Base-by-base conservation (phyloP, 2,888 invertebrate species). In the Agrotis clavis region DNA sequence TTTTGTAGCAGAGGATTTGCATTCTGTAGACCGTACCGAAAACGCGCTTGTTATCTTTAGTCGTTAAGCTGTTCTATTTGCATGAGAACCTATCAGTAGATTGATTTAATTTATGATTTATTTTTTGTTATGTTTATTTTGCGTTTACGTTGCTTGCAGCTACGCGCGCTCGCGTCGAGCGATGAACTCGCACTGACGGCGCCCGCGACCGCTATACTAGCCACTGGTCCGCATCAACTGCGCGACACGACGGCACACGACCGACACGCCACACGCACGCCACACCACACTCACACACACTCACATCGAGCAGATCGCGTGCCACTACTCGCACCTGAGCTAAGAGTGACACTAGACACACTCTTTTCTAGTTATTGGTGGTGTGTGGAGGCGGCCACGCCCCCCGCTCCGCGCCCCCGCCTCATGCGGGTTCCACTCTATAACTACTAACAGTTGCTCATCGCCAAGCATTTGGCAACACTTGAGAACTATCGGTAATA, bases 131-230 rank as follows among this genome's bases (percentile, higher is more conserved):
- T 67, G 65, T 84, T 86, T 77, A 82, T 74, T 82, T 79, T 82
- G 54, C 74, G 53, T 83, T 84, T 83, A 77, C 64, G 75, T 85
- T 77, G 66, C 81, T 86, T 86, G 48, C 86, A 86, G 85, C 74
- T 86, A 81, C 74, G 71, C 66, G 79, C 83, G 81, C 19, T 72
- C 79, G 62, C 77, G 81, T 51, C 85, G 83, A 64, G 79, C 82
- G 65, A 85, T 85, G 84, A 85, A 88, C 76, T 82, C 74, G 72
- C 84, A 86, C 79, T 88, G 89, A 89, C 79, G 71, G 25, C 48
- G 66, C 13, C n/a, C 57, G 41, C 51, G 62, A 21, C 68, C 45
- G 14, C 67, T 62, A 53, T 48, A 54, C 57, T 76, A 73, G 74
- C 50, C 48, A 69, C 45, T 57, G 50, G 63, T 25, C 45, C 64